Percentiles rank a stretch among this genome's conserved stretches.
Conservation (phyloP, 2,797 vertebrate genomes). For the Crax fasciolata region DNA sequence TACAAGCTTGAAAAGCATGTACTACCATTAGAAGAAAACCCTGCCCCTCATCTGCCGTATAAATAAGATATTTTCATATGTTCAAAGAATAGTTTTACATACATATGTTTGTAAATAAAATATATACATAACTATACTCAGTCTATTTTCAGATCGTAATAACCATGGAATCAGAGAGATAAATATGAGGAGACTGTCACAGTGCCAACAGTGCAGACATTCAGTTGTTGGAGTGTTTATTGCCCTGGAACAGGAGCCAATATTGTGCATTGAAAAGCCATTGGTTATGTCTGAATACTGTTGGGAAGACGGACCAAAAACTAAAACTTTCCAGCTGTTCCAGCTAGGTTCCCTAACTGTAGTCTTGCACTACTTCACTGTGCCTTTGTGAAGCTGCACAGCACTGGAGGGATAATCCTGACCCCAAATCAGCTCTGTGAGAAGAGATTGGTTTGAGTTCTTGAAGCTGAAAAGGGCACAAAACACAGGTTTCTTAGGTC, state of each 20-base stretch:
- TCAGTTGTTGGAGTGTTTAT: slow-evolving; percentile 43
- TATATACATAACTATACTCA: not conserved
- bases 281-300: slow-evolving; percentile 1
- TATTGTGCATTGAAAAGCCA: slow-evolving; percentile 45
- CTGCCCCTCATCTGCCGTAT: not conserved
- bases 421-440: not conserved
- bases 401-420: not conserved
- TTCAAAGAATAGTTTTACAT: not conserved
- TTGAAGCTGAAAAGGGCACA: not conserved
- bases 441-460: not conserved
- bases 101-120: not conserved
- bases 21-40: not conserved
- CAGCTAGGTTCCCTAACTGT: not conserved
- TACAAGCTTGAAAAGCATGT: not conserved
- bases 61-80: not conserved
- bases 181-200: slow-evolving; percentile 2
- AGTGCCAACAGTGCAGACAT: not conserved
- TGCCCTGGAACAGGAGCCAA: slow-evolving; percentile 30
- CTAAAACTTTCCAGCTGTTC: slow-evolving; percentile 25
- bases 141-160: not conserved
- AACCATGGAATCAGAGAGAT: not conserved
- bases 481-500: not conserved
- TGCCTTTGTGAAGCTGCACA: not conserved
- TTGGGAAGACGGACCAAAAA: slow-evolving; percentile 29
- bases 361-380: not conserved